Percentiles rank a stretch among this genome's conserved stretches.
Conservation (phyloP, 2,113 vertebrate genomes). For the Coregonus clupeaformis region DNA sequence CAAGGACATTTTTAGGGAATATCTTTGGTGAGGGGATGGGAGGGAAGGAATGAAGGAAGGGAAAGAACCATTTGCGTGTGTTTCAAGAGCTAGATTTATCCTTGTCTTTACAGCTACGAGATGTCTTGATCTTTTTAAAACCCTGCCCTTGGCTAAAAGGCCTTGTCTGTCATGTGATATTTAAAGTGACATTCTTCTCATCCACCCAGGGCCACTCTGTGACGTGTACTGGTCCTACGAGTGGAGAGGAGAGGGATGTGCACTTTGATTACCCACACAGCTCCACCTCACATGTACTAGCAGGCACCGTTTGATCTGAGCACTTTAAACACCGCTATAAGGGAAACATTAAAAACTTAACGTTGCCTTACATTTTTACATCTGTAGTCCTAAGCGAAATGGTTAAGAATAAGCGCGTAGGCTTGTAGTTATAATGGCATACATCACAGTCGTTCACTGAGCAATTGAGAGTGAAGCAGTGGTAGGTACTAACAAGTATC, state of each 20-base stretch:
- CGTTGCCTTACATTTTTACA: slow-evolving; percentile 51
- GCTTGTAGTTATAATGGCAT: slow-evolving; percentile 32
- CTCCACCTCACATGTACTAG: neutral
- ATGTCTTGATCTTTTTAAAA: slow-evolving; percentile 44
- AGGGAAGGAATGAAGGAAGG: slow-evolving; percentile 14
- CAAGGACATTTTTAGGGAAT: neutral
- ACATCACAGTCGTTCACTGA: slow-evolving; percentile 7
- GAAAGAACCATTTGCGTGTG: slow-evolving; percentile 28
- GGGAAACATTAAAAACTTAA: slow-evolving; percentile 49
- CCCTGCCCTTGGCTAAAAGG: slow-evolving; percentile 27
- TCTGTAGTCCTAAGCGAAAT: slow-evolving; percentile 38
- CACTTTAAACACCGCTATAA: slow-evolving; percentile 37
- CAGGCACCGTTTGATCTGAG: slow-evolving; percentile 6
- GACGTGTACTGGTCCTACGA: slow-evolving; percentile 11
- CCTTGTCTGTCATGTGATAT: slow-evolving; percentile 42
- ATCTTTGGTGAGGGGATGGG: neutral
- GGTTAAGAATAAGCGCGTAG: slow-evolving; percentile 27
- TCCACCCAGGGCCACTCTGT: slow-evolving; percentile 11
- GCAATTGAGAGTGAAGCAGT: neutral
- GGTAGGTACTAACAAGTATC: slow-evolving; percentile 14
- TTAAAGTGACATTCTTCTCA: slow-evolving; percentile 42
- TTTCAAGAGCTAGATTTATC: slow-evolving; percentile 25
- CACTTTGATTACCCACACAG: neutral
- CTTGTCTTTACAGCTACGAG: slow-evolving; percentile 23
- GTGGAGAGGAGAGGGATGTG: neutral